Evolutionary conservation across 2,888 invertebrate genomes (phyloP).

Genomic region (Galerucella calmariensis): DNA sequence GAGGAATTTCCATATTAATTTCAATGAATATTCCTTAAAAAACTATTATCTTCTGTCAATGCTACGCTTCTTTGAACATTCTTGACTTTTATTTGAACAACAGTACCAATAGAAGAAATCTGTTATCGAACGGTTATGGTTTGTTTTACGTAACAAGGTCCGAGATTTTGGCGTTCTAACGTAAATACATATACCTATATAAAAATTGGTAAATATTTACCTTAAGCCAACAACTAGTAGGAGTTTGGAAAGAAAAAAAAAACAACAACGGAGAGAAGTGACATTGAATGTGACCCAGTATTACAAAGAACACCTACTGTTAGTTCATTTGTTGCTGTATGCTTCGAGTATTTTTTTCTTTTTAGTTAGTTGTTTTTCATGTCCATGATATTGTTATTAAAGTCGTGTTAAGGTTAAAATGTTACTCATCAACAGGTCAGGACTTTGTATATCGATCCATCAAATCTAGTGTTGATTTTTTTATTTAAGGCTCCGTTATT

Average conservation of each 20-base stretch:
- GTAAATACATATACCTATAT: conserved; percentile 14
- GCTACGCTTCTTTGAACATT: not conserved
- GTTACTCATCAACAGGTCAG: conserved; percentile 9
- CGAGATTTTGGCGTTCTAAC: conserved; percentile 22
- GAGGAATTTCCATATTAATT: no score
- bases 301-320: conserved; percentile 36
- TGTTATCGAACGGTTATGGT: conserved; percentile 14
- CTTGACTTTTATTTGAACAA: conserved; percentile 14
- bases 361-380: conserved; percentile 28
- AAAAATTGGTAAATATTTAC: conserved; percentile 24
- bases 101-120: conserved; percentile 8
- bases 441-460: not conserved
- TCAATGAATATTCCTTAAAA: not conserved
- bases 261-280: conserved; percentile 26
- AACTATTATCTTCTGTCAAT: not conserved
- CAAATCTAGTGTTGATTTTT: no score
- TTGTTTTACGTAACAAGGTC: conserved; percentile 20
- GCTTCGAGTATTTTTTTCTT: conserved; percentile 21
- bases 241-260: conserved; percentile 13
- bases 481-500: no score
- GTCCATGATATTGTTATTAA: conserved; percentile 31
- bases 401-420: conserved; percentile 27
- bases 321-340: conserved; percentile 22
- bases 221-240: conserved; percentile 25
- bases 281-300: conserved; percentile 37